phyloP scores from a whole-genome alignment of 1,140 invertebrate species.

The Chrysopa pallens region DNA sequence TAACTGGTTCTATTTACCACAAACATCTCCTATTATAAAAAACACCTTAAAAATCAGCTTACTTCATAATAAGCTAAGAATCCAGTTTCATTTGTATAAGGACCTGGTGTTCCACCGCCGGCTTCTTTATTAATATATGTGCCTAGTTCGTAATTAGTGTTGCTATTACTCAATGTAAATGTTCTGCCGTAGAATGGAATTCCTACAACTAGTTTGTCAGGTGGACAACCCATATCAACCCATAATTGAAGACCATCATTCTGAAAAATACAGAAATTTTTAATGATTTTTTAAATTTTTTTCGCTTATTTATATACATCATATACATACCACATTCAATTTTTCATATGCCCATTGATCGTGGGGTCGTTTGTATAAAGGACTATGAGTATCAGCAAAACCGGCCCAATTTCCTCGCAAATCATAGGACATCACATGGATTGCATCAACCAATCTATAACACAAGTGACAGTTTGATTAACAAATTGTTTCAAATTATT shows the following conservation, averaged over 20 bases:
- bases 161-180: conserved; percentile 60
- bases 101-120: conserved; percentile 64
- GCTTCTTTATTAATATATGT: conserved; percentile 77
- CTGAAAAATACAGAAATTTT: conserved; percentile 34
- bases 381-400: conserved; percentile 73
- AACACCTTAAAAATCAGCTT: too few species aligned
- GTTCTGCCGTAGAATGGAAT: conserved; percentile 73
- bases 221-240: conserved; percentile 70
- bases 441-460: conserved; percentile 49
- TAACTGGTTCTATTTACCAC: too few species aligned
- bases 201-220: conserved; percentile 74
- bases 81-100: conserved; percentile 68
- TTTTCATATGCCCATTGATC: conserved; percentile 78
- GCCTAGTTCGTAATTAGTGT: conserved; percentile 62
- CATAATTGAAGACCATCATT: conserved; percentile 70
- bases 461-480: background rate
- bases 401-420: conserved; percentile 82
- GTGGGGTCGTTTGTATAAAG: conserved; percentile 62
- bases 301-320: background rate
- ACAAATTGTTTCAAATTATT: too few species aligned
- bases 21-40: too few species aligned
- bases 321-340: conserved; percentile 59
- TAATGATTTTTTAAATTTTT: background rate
- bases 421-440: conserved; percentile 85
- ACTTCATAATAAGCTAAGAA: conserved; percentile 81